Conservation (phyloP, 2,113 vertebrate genomes). For the Lontra canadensis region DNA sequence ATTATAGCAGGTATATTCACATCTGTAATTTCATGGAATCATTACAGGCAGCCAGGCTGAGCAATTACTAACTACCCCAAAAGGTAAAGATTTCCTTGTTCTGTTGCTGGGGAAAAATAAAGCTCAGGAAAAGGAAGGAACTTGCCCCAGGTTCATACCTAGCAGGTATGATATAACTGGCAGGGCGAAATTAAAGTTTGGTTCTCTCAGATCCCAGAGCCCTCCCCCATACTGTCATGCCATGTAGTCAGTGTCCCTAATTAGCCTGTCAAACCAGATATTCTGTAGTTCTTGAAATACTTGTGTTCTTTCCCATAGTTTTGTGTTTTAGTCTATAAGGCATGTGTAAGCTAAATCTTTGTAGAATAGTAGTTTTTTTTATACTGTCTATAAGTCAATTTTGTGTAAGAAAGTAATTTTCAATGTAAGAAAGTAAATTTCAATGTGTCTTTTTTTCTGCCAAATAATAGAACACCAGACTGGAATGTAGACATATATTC, state of each 20-base stretch:
- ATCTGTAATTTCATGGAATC: neutral
- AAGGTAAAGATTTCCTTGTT: neutral
- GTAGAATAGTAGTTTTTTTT: neutral
- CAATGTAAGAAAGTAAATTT: neutral
- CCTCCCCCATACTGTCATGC: neutral
- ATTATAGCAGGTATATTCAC: neutral
- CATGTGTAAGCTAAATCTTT: neutral
- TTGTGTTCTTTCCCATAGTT: neutral
- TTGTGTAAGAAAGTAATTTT: slow-evolving; percentile 24
- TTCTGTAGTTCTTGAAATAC: neutral
- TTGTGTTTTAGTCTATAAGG: neutral
- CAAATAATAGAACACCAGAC: neutral
- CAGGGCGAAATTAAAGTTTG: neutral
- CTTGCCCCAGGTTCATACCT: neutral
- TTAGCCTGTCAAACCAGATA: neutral
- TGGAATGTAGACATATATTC: neutral
- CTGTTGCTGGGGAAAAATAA: neutral
- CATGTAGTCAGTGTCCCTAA: neutral
- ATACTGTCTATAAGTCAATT: neutral
- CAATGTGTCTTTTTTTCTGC: neutral
- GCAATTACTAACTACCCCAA: neutral
- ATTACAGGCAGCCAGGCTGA: neutral
- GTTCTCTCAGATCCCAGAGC: neutral
- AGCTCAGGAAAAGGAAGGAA: neutral
- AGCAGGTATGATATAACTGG: neutral